Conservation (phyloP, 2,888 invertebrate genomes). For the Scelioninae gen. 1 region DNA sequence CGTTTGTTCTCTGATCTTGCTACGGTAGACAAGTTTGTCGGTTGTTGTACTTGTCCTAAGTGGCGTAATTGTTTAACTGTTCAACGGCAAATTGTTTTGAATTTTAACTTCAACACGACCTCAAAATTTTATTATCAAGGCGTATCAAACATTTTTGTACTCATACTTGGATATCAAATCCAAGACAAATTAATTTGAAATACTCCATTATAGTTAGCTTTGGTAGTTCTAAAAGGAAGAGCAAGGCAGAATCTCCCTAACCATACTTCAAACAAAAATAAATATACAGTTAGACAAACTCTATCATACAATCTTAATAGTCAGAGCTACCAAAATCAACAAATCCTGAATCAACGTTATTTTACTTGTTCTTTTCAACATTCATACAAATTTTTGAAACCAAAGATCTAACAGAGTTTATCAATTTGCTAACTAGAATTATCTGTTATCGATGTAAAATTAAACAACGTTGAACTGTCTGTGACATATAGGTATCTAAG, state of each 20-base stretch:
- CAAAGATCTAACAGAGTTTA: background rate
- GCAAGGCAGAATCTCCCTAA: background rate
- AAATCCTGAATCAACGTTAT: background rate
- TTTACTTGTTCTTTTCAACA: too few relatives aligned
- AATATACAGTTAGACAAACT: background rate
- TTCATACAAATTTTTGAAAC: background rate
- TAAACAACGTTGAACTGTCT: background rate
- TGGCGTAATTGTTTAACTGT: conserved; percentile 8
- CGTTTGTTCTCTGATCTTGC: conserved; percentile 14
- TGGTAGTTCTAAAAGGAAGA: background rate
- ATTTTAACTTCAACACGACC: background rate
- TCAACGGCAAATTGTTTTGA: background rate
- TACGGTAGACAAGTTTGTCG: conserved; percentile 4
- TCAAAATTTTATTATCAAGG: too few relatives aligned
- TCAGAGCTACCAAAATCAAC: background rate
- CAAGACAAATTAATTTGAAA: background rate
- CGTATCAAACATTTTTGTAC: background rate
- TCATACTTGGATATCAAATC: background rate
- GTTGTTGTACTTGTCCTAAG: conserved; percentile 10
- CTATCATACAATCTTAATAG: background rate
- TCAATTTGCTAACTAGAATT: background rate
- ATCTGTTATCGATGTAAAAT: conserved; percentile 1
- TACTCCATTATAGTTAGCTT: background rate
- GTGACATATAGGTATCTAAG: background rate
- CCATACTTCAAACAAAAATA: background rate